Percentiles rank a stretch among this genome's conserved stretches.
phyloP scores from a whole-genome alignment of 2,888 invertebrate species.

The Bruchidius siliquastri region DNA sequence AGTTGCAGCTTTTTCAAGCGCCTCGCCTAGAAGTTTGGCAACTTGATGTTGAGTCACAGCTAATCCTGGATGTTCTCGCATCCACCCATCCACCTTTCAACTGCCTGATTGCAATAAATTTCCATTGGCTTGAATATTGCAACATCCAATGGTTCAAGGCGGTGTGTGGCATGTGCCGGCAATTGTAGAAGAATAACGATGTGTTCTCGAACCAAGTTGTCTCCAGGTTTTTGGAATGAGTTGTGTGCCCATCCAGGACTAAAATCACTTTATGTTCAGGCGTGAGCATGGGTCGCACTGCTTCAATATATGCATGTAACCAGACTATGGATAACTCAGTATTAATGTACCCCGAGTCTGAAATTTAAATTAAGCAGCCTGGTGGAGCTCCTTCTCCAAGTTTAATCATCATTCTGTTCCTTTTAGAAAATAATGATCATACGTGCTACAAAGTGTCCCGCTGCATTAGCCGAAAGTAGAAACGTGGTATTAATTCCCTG shows the following conservation, averaged over 20 bases:
- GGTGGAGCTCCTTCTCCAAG: constrained; percentile 10
- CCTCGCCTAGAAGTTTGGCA: constrained; percentile 5
- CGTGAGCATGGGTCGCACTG: constrained; percentile 1
- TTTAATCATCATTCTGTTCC: constrained; percentile 6
- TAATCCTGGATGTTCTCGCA: constrained; percentile 9
- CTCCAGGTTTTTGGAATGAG: constrained; percentile 10
- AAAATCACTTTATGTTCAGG: constrained; percentile 3
- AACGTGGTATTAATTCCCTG: constrained; percentile 25
- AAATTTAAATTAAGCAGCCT: constrained; percentile 3
- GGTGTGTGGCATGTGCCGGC: constrained; percentile 7
- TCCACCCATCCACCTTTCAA: constrained; percentile 11
- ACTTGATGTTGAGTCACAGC: constrained; percentile 4
- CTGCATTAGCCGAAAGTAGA: constrained; percentile 20
- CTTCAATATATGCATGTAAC: constrained; percentile 4
- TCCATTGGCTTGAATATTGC: constrained; percentile 2
- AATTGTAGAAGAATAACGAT: constrained; percentile 7
- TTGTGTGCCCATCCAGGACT: constrained; percentile 9
- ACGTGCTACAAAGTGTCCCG: constrained; percentile 18
- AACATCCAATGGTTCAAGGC: constrained; percentile 2
- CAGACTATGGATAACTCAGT: constrained; percentile 9
- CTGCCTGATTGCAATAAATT: constrained; percentile 1
- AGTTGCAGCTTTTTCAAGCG: constrained; percentile 11
- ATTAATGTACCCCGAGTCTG: constrained; percentile 10
- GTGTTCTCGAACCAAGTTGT: constrained; percentile 8
- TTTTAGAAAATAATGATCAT: constrained; percentile 18